Percentiles rank a stretch among this genome's conserved stretches.
Conservation (phyloP, 2,888 invertebrate genomes). For the Heliconius charithonia region DNA sequence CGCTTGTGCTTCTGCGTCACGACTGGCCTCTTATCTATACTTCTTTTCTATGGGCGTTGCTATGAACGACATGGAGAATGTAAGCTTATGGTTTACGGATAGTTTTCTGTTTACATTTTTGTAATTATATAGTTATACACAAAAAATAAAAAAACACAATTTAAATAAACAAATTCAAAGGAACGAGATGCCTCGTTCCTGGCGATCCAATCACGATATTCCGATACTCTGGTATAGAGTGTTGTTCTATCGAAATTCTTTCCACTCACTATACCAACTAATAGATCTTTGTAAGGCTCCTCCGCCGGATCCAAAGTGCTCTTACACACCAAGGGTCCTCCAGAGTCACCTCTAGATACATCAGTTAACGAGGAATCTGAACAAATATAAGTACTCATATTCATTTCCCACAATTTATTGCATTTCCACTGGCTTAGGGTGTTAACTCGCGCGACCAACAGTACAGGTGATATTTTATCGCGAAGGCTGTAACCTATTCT, state of each 20-base stretch:
- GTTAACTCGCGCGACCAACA: slow-evolving; percentile 58
- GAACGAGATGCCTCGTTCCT: slow-evolving; percentile 19
- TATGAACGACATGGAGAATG: no score
- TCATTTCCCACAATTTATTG: slow-evolving; percentile 62
- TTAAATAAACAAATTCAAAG: slow-evolving; percentile 49
- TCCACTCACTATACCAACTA: slow-evolving; percentile 69
- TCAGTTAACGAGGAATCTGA: slow-evolving; percentile 57
- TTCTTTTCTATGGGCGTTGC: no score
- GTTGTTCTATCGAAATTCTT: slow-evolving; percentile 67
- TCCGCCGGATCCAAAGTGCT: slow-evolving; percentile 56
- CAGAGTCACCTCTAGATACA: slow-evolving; percentile 67
- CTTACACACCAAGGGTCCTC: slow-evolving; percentile 65
- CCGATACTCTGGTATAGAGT: slow-evolving; percentile 55
- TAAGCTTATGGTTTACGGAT: no score
- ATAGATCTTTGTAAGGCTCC: slow-evolving; percentile 49
- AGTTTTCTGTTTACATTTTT: not conserved
- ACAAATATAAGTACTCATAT: slow-evolving; percentile 62
- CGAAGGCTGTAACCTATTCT: slow-evolving; percentile 43
- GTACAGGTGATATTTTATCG: slow-evolving; percentile 48
- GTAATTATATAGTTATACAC: not conserved
- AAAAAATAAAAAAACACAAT: slow-evolving; percentile 48
- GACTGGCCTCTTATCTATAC: no score
- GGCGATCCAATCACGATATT: slow-evolving; percentile 58
- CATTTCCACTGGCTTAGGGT: slow-evolving; percentile 57
- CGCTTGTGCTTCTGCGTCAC: no score